Percentiles rank a stretch among this genome's conserved stretches.
These are phyloP conservation scores for Mayetiola destructor DNA, from an alignment of 2,888 invertebrate species.

Conservation along the genomic window DNA sequence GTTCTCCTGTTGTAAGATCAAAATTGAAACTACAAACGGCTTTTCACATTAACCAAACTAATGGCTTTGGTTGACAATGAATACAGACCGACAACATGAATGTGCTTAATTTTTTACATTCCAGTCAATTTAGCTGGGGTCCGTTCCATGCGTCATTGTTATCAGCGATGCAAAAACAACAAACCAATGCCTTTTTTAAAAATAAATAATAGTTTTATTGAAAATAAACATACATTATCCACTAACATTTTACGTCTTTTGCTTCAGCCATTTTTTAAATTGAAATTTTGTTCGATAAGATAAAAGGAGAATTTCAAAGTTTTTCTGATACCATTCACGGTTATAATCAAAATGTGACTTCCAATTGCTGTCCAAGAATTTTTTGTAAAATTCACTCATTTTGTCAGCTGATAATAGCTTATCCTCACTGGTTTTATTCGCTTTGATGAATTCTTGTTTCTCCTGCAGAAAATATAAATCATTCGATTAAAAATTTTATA, in stretches of 20 bases:
- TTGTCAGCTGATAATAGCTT: conserved; percentile 57
- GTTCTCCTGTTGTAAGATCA: too few species aligned
- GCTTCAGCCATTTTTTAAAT: background rate
- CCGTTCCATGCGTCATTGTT: background rate
- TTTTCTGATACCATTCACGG: conserved; percentile 58
- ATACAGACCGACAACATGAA: background rate
- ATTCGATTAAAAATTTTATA: conserved; percentile 21
- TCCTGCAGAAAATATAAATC: conserved; percentile 32
- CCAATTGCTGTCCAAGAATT: conserved; percentile 72
- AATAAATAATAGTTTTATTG: background rate
- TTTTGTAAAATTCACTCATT: conserved; percentile 79
- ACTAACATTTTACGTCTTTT: background rate
- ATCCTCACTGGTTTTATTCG: conserved; percentile 35
- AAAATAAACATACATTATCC: background rate
- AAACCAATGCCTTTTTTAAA: background rate
- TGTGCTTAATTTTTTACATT: too few species aligned
- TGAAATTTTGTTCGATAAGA: conserved; percentile 45
- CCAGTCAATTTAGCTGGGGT: too few species aligned
- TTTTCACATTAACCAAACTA: conserved; percentile 3
- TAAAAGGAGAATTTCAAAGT: conserved; percentile 48
- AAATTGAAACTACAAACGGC: background rate
- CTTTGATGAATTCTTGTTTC: conserved; percentile 42
- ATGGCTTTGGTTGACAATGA: background rate
- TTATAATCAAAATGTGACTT: conserved; percentile 61
- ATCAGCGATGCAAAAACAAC: background rate